Evolutionary conservation across 2,113 vertebrate species (phyloP).

Genomic region (Apteryx owenii): DNA sequence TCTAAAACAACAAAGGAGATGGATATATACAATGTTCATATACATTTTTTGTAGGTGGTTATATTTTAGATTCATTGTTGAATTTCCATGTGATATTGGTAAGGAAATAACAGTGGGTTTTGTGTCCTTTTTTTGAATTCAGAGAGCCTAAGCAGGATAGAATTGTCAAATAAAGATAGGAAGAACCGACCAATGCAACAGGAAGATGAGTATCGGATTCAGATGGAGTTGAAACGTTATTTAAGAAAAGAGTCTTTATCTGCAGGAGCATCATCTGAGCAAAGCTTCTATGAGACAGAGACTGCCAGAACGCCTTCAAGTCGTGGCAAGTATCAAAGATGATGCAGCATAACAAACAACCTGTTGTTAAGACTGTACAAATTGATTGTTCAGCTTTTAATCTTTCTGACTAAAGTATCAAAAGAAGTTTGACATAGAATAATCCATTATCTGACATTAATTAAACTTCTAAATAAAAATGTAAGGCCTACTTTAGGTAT

Average conservation of each 20-base stretch:
- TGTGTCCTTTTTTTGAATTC: constrained; percentile 34
- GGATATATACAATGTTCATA: too few species aligned
- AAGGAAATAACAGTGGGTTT: neutral
- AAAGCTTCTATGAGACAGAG: constrained; percentile 92
- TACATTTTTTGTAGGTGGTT: neutral
- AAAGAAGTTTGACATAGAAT: neutral
- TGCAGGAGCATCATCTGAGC: constrained; percentile 81
- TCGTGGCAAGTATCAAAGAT: constrained; percentile 82
- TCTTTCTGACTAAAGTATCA: neutral
- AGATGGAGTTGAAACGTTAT: constrained; percentile 93
- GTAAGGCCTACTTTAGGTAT: neutral
- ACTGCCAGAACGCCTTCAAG: constrained; percentile 91
- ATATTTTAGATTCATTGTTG: neutral
- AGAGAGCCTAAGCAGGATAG: constrained; percentile 86
- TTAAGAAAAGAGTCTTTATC: constrained; percentile 89
- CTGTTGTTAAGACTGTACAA: neutral
- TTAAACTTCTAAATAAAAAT: neutral
- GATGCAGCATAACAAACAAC: neutral
- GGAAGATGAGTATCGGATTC: constrained; percentile 96
- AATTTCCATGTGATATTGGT: neutral
- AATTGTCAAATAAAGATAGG: constrained; percentile 85
- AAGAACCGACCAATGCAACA: constrained; percentile 96
- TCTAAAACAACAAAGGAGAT: neutral
- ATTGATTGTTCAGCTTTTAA: neutral
- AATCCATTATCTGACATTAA: neutral